phyloP scores from a whole-genome alignment of 2,888 invertebrate genomes.

The Tenthredo scrophulariae region DNA sequence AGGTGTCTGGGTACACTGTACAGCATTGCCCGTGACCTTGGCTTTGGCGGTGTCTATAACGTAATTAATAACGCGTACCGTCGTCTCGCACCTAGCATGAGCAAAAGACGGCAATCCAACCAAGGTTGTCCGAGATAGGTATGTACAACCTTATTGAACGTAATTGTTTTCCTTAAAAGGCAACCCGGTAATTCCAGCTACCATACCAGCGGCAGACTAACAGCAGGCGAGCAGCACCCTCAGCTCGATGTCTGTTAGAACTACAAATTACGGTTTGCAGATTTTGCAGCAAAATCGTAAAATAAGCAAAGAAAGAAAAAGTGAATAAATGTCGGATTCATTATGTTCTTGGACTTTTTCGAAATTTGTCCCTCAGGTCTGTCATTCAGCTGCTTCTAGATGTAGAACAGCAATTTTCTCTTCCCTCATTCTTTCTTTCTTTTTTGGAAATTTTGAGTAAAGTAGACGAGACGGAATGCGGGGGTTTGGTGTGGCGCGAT shows the following conservation, averaged over 20 bases:
- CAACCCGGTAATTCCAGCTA: slow-evolving; percentile 45
- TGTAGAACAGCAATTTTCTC: background rate
- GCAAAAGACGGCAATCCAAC: slow-evolving; percentile 39
- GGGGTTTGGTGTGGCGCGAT: slow-evolving; percentile 7
- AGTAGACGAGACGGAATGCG: background rate
- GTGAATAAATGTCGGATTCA: background rate
- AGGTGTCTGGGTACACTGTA: background rate
- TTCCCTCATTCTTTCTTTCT: background rate
- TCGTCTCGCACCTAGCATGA: slow-evolving; percentile 24
- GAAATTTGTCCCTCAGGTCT: background rate
- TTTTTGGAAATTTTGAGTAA: background rate
- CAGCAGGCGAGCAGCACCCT: slow-evolving; percentile 29
- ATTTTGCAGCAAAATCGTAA: background rate
- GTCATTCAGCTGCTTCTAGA: background rate
- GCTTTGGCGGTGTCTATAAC: slow-evolving; percentile 66
- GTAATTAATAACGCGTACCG: slow-evolving; percentile 64
- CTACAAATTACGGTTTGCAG: slow-evolving; percentile 31
- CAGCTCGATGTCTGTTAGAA: background rate
- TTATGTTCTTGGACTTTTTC: background rate
- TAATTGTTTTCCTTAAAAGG: slow-evolving; percentile 64
- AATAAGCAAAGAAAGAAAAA: background rate
- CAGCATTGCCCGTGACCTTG: slow-evolving; percentile 62
- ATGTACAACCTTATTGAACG: slow-evolving; percentile 55
- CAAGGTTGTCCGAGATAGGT: slow-evolving; percentile 36
- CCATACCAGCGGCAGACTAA: slow-evolving; percentile 24